Conservation (phyloP, 2,113 vertebrate species). For the Capra hircus region DNA sequence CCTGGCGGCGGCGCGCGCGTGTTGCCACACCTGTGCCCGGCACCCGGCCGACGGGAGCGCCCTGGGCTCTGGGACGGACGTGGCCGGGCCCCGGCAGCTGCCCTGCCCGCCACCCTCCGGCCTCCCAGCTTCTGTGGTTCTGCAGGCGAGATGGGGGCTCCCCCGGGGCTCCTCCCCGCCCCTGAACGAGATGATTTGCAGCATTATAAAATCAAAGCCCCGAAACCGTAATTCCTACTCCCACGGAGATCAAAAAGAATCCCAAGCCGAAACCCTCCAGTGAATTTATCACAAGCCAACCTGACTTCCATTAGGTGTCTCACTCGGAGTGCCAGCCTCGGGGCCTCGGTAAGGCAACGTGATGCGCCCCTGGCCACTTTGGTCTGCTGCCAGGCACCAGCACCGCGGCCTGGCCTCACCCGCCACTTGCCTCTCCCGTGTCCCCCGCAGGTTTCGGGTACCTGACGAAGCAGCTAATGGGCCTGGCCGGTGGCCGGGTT, state of each 20-base stretch:
- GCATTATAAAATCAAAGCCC: not conserved
- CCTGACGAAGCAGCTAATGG: conserved; percentile 98
- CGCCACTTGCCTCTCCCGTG: conserved; percentile 70
- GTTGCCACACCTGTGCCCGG: rapidly evolving
- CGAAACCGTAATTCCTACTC: conserved; percentile 19
- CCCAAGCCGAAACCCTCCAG: conserved; percentile 47
- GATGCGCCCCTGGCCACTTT: conserved; percentile 74
- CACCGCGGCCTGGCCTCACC: conserved; percentile 50
- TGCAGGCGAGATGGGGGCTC: not conserved
- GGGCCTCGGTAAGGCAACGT: conserved; percentile 69
- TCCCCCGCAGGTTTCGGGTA: conserved; percentile 92
- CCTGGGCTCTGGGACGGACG: rapidly evolving
- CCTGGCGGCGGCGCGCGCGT: rapidly evolving
- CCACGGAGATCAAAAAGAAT: conserved; percentile 72
- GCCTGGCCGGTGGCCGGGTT: conserved; percentile 91
- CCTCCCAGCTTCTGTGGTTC: not conserved
- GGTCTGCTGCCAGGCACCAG: conserved; percentile 76
- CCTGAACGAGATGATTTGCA: rapidly evolving
- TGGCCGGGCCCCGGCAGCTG: not conserved
- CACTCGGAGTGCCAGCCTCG: conserved; percentile 70
- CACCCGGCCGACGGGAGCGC: rapidly evolving
- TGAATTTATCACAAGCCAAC: conserved; percentile 74
- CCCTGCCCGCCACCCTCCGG: not conserved
- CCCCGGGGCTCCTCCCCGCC: not conserved
- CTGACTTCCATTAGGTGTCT: conserved; percentile 77